Percentiles rank a stretch among this genome's conserved stretches.
phyloP scores from a whole-genome alignment of 2,797 vertebrate genomes.

The Scolopax rusticola region DNA sequence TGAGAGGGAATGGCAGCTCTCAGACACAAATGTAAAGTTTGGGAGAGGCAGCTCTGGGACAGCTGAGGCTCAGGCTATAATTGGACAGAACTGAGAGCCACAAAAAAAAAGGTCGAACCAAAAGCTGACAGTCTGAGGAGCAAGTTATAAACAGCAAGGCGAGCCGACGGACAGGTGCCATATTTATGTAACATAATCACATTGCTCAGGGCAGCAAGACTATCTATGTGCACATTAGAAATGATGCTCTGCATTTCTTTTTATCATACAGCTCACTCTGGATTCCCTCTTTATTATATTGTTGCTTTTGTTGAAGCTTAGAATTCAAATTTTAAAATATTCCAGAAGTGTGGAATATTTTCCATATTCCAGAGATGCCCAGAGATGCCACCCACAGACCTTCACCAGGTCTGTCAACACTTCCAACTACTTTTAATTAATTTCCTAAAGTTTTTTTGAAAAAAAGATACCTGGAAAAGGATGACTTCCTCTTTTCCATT shows the following conservation, averaged over 20 bases:
- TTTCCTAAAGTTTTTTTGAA: not conserved
- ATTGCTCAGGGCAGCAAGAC: not conserved
- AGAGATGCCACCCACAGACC: not conserved
- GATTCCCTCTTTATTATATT: not conserved
- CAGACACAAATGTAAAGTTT: not conserved
- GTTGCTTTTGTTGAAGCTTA: not conserved
- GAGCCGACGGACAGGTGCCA: not conserved
- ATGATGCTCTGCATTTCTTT: not conserved
- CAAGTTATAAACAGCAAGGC: not conserved
- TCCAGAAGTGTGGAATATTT: not conserved
- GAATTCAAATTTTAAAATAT: not conserved
- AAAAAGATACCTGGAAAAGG: not conserved
- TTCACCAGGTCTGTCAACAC: not conserved
- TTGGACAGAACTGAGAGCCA: not conserved
- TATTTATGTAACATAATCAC: not conserved
- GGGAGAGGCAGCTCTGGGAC: not conserved
- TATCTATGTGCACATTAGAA: not conserved
- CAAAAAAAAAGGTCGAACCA: not conserved
- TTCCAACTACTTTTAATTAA: not conserved
- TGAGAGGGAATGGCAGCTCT: not conserved
- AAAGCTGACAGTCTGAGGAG: not conserved
- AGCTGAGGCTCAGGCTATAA: conserved; percentile 29
- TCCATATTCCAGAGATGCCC: no score
- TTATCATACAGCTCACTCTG: not conserved
- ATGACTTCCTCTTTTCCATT: not conserved